Evolutionary conservation across 2,113 vertebrate genomes (phyloP), one percentile per base, ranked within the genome.

Genomic region (Andinoacara biseriatus): DNA sequence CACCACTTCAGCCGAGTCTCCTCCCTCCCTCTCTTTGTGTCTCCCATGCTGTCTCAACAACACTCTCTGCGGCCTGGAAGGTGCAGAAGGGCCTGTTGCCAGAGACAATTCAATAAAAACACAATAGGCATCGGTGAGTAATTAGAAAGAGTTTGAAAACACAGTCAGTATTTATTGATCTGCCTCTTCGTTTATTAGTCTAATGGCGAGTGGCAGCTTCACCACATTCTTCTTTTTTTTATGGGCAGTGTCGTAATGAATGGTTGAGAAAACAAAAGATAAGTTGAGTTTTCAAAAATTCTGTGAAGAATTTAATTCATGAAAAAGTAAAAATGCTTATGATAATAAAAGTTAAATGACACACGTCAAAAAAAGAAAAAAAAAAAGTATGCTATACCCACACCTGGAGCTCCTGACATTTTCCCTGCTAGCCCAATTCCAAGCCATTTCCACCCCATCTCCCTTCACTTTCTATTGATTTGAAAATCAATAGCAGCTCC

Each of bases 401-500:
- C 76, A 91, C 87, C 86, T 85, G 80, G 59, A 85, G 59, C 83
- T 84, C 67, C 85, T 87, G 90, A 92, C 87, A 85, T 79, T 84
- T 91, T 88, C 77, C 87, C 86, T 81, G 81, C 90, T 62, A 1
- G 79, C 58, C 81, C 87, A 85, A 83, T 93, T 94, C 84, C 82
- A 59, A 85, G 75, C 90, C 89, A 92, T 95, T 94, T 95, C 85
- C 92, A 91, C 72, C 79, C 94, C 89, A 92, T 95, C 94, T 93
- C 89, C 89, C 87, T 92, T 95, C 93, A 93, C 93, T 93, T 93
- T 93, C 91, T 94, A 95, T 95, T 90, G 94, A 95, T 95, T 95
- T 90, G 74, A 81, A 94, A 95, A 95, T 95, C 95, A 92, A 95
- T 95, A 92, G 82, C 82, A 80, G 88, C 94, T 94, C 93, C 93